Evolutionary conservation across 2,113 vertebrate genomes (phyloP).

Genomic region (Terrapene triunguis): DNA sequence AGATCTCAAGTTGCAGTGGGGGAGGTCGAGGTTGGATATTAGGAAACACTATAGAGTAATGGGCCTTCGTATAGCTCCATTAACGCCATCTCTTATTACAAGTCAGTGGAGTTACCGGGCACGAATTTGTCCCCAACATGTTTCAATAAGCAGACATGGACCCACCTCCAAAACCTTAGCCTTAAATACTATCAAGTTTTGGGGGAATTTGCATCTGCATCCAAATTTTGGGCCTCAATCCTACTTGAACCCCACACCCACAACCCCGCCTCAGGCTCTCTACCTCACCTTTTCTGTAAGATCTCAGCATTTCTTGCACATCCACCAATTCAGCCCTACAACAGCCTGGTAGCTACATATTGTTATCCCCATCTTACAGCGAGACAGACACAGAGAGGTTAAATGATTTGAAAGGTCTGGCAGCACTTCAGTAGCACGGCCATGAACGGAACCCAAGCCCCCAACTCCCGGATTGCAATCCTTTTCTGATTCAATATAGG

Average conservation of each 20-base stretch:
- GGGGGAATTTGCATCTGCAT: neutral
- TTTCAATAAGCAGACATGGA: constrained; percentile 4
- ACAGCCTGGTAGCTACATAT: neutral
- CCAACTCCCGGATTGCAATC: no score
- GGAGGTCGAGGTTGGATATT: no score
- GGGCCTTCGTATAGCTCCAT: neutral
- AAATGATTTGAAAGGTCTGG: neutral
- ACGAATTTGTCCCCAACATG: neutral
- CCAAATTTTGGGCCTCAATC: neutral
- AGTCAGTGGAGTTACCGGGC: neutral
- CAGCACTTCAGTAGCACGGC: neutral
- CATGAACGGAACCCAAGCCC: no score
- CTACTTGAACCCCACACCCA: neutral
- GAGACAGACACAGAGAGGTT: neutral
- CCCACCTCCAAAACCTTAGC: neutral
- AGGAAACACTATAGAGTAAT: neutral
- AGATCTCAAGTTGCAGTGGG: no score
- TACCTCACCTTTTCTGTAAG: neutral
- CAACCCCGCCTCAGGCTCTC: neutral
- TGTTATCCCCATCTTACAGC: neutral
- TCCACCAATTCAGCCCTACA: neutral
- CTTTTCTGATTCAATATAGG: no score
- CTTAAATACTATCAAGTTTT: neutral
- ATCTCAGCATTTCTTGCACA: neutral
- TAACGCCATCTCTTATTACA: neutral